Evolutionary conservation across 30 jellyfish, hydroid and myxozoan genomes (phyloP), one percentile per base, ranked within the genome.

Genomic region (Hydra vulgaris): DNA sequence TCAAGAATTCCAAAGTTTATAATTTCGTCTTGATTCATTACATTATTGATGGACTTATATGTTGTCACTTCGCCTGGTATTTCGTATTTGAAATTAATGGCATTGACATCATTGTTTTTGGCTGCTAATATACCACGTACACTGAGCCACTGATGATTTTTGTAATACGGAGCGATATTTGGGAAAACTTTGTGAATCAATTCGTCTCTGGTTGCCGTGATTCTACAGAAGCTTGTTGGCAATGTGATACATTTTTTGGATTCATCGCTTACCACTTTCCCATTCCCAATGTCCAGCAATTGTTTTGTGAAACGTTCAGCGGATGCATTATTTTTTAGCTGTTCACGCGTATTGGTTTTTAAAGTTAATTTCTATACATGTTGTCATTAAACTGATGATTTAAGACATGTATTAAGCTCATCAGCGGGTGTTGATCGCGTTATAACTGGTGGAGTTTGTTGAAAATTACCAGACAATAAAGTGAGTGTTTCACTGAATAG

Each of bases 401-500:
- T 81, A 1, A 85, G 25, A 75, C 88, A 83, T 18, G 85, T 88
- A 53, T 68, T 70, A 15, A 87, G 56, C 17, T 52, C 79, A 25
- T 83, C 89, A 8, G 95, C 80, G 40, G 79, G 83, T 1, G 85
- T 87, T 61, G 89, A 94, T 67, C 80, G 78, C 21, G 27, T 24
- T n/a, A 83, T 86, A 5, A 83, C 89, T 7, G 95, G 95, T 21
- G 82, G 72, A 17, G 73, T 72, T 61, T 87, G 95, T 7, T 95
- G 76, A 24, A 87, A 87, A 74, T 87, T 95, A 15, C 95, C 91
- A 18, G 86, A 79, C 19, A 56, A 69, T 20, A 87, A 83, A 21
- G 12, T 40, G 5, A 74, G n/a, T 0, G 82, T 26, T 20, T 23
- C 66, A 0, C 95, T 95, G 15, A 89, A 78, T 53, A 82, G 53